These are phyloP conservation scores for Heliconius hewitsoni DNA, from an alignment of 1,140 invertebrate genomes.

Conservation along the genomic window DNA sequence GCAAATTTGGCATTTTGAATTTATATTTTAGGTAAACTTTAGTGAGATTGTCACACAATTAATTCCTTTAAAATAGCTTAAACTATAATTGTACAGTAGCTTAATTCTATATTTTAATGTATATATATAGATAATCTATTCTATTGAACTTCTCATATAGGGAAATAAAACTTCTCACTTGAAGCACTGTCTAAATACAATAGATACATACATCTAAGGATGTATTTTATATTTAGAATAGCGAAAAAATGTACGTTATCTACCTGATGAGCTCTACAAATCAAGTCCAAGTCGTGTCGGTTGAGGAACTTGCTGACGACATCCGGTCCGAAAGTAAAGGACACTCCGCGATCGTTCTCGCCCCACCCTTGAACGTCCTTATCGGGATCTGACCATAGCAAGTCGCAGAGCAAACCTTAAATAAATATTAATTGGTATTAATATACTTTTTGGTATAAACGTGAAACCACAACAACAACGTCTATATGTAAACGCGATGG, in stretches of 20 bases:
- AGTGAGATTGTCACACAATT: too few relatives aligned
- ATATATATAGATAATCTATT: too few relatives aligned
- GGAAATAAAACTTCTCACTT: too few relatives aligned
- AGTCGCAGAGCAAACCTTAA: constrained; percentile 89
- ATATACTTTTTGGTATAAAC: background rate
- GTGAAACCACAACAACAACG: too few relatives aligned
- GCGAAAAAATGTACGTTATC: background rate
- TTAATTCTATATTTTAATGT: too few relatives aligned
- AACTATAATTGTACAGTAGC: too few relatives aligned
- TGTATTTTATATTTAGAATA: background rate
- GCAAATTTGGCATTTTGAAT: too few relatives aligned
- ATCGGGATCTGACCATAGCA: constrained; percentile 96
- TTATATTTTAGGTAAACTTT: too few relatives aligned
- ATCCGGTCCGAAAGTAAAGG: constrained; percentile 92
- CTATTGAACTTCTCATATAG: too few relatives aligned
- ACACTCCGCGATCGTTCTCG: constrained; percentile 94
- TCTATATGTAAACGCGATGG: too few relatives aligned
- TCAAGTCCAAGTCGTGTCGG: constrained; percentile 92
- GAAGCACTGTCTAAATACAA: background rate
- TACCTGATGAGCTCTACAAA: constrained; percentile 93
- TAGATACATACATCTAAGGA: background rate
- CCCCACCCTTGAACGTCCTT: constrained; percentile 94
- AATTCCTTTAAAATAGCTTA: too few relatives aligned
- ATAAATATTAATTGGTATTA: constrained; percentile 15
- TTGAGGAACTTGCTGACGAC: constrained; percentile 93